Base-by-base conservation (phyloP, 2,888 invertebrate genomes). In the Siphlonurus alternatus region DNA sequence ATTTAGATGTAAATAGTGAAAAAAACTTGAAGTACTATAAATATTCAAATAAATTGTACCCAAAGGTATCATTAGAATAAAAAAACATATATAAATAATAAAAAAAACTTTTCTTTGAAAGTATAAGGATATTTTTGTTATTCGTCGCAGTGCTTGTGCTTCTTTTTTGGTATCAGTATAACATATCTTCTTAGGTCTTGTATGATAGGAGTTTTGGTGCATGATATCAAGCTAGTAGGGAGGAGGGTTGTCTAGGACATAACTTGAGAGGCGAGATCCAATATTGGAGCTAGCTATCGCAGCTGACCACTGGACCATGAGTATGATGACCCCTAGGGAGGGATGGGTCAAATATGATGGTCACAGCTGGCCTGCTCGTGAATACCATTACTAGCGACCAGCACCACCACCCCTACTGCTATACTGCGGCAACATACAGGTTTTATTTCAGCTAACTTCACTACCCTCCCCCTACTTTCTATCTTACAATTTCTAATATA, bases 281-380 rank as follows among this genome's bases (percentile, higher is more conserved):
- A 38, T 38, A 38, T 38, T 38, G 38, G 38, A 38, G 38, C n/a
- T n/a, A n/a, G n/a, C n/a, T n/a, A n/a, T n/a, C n/a, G n/a, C 38
- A 38, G 38, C 38, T 38, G 38, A 38, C 38, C 38, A 38, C 38
- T 15, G n/a, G n/a, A 38, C 38, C 38, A 38, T 38, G 38, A 38
- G 38, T 38, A 38, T 38, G 38, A 38, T 38, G 38, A 38, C 38
- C 38, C 38, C 38, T 38, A 10, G 38, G 38, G 38, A 38, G 38
- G 38, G 38, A 38, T 38, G 56, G 56, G 56, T 56, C 56, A 56
- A 56, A 56, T 51, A 51, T n/a, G 5, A 56, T 56, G 56, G 56
- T n/a, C 56, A 56, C 56, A 56, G 56, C 56, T 56, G 56, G 19
- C 15, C 5, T 20, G 19, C 56, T 56, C 56, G 56, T 56, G 56